Base-by-base conservation (phyloP, 2,113 vertebrate genomes). In the Colossoma macropomum region DNA sequence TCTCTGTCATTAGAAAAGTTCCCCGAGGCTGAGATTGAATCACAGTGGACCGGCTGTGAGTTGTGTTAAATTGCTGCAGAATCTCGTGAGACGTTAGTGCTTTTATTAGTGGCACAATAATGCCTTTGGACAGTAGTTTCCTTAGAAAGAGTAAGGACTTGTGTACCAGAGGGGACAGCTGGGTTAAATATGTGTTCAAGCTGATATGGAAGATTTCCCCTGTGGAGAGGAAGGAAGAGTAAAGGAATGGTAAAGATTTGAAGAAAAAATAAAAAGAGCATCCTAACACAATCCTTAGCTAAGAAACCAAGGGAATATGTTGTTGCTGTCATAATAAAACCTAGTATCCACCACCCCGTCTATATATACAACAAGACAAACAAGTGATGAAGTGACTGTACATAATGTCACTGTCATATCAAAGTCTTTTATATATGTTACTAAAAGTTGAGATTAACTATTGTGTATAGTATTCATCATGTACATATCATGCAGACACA, bases 51-150 rank as follows among this genome's bases (percentile, higher is more conserved):
- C 7, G 70, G 27, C 25, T 62, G 52, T 28, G 52, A 25, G 65
- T 48, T 75, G 4, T 15, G 76, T 34, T 76, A n/a, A 65, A 82
- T 41, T 76, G 23, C 63, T 28, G 23, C 19, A 65, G 45, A 48
- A 32, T 60, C 69, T 28, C 54, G 32, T 52, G 70, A 52, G 79
- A 63, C 19, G 1, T 32, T 28, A 17, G 70, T 8, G 27, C 34
- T 73, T 80, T 38, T 16, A 60, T 82, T 45, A 45, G 28, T 34
- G 63, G 21, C 27, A 25, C 69, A 50, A 25, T 71, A 77, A 16
- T 10, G 82, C 56, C 77, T 52, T 30, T 69, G 71, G 70, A 75
- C 71, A 80, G 13, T 56, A 28, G 45, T 56, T 76, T 85, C 52
- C 63, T 80, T 30, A 62, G 34, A 62, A 28, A 72, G 32, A 45